Evolutionary conservation across 2,797 vertebrate genomes (phyloP), one percentile per base, ranked within the genome.

Genomic region (Acanthurus lineatus): DNA sequence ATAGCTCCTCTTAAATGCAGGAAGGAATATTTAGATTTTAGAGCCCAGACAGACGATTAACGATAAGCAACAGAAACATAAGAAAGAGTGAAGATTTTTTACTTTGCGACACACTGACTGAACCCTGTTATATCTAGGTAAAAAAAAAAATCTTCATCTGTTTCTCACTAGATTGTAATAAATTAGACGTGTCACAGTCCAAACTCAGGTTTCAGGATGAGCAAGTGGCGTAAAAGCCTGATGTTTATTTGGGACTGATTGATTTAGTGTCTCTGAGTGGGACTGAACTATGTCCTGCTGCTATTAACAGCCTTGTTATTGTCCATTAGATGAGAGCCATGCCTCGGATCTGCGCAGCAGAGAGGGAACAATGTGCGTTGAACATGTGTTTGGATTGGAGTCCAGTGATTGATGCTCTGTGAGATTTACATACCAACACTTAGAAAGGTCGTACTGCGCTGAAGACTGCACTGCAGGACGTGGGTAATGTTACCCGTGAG

Each of bases 191-290:
- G 64, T 76, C 77, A 49, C 40, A 42, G 63, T 84, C 77, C 28
- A 49, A 84, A 69, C 73, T 80, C 72, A 40, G 69, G 75, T 69
- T 77, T 82, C 76, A 78, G 82, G 84, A 79, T 74, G 78, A 91
- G 73, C 77, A 69, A 77, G 75, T 73, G 76, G 65, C 7, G 42
- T 83, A 85, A 82, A 77, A 89, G 79, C 75, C 74, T 6, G 45
- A 17, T 92, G 91, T 93, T 94, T 95, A 92, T 81, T 73, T 83
- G 78, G 76, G 74, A 42, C 58, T 20, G 88, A 89, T 79, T 91
- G 93, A 94, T 94, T 93, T 91, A 92, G 79, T 91, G 86, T 86
- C 80, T 82, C 73, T 77, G 87, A 91, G 83, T 69, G 75, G 86
- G 80, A 80, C 86, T 28, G 63, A 78, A 68, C 86, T 64, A 44